Evolutionary conservation across 2,888 invertebrate species (phyloP).

Genomic region (Stenoptilia bipunctidactyla): DNA sequence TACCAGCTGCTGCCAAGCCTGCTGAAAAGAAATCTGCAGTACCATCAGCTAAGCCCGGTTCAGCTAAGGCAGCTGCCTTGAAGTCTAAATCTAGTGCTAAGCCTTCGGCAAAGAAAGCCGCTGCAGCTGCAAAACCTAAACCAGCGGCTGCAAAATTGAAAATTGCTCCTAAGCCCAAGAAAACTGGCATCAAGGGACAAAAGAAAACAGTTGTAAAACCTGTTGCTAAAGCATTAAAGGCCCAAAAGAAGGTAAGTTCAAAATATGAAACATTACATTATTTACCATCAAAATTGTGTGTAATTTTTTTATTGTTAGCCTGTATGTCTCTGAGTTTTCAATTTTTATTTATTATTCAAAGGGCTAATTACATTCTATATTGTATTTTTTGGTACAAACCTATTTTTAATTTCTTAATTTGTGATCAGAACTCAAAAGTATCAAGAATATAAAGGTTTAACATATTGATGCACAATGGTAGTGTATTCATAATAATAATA

Average conservation of each 20-base stretch:
- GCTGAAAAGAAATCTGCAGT: constrained; percentile 47
- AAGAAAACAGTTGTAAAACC: constrained; percentile 61
- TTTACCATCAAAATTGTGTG: background rate
- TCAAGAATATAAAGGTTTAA: too few relatives aligned
- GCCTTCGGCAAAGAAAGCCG: constrained; percentile 63
- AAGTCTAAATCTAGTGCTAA: constrained; percentile 65
- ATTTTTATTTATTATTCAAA: too few relatives aligned
- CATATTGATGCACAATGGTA: too few relatives aligned
- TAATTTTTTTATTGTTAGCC: too few relatives aligned
- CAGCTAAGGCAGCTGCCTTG: constrained; percentile 62
- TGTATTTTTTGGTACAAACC: too few relatives aligned
- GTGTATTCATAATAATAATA: too few relatives aligned
- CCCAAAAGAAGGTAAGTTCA: constrained; percentile 82
- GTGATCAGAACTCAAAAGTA: too few relatives aligned
- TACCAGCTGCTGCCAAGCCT: constrained; percentile 37
- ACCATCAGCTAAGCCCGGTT: constrained; percentile 63
- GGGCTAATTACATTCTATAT: too few relatives aligned
- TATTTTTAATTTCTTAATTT: too few relatives aligned
- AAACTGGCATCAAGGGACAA: constrained; percentile 67
- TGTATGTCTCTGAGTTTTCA: too few relatives aligned
- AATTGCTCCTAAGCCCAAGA: constrained; percentile 68
- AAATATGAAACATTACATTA: background rate
- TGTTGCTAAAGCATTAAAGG: constrained; percentile 85
- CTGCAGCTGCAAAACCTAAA: constrained; percentile 60
- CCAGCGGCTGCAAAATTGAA: constrained; percentile 62